Evolutionary conservation across 2,113 vertebrate genomes (phyloP).

Genomic region (Tautogolabrus adspersus): DNA sequence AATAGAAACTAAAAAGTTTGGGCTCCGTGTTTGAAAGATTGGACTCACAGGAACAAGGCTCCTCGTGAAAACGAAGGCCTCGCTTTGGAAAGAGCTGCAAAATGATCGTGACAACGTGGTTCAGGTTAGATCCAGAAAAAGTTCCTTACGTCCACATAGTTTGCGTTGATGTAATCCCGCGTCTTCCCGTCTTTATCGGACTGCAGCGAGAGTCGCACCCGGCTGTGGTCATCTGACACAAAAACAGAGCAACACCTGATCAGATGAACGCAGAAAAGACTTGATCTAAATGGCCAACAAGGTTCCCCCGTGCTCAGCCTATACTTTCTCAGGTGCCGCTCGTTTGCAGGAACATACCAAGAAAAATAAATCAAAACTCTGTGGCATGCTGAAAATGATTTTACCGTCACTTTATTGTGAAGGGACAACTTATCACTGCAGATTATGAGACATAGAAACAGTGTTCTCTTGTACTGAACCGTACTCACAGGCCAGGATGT

Average conservation of each 20-base stretch:
- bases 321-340: no score
- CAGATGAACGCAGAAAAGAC: not conserved
- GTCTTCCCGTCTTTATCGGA: conserved; percentile 88
- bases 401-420: no score
- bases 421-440: no score
- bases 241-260: not conserved
- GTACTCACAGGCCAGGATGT: conserved; percentile 93
- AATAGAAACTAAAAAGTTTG: conserved; percentile 6
- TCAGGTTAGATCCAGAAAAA: not conserved
- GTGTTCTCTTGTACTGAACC: no score
- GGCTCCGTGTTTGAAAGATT: not conserved
- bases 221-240: conserved; percentile 93
- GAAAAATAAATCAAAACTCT: no score
- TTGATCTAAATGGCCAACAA: no score
- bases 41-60: not conserved
- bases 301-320: no score
- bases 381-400: no score
- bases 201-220: conserved; percentile 89
- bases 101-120: no score
- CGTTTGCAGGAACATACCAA: no score
- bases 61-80: conserved; percentile 14
- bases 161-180: conserved; percentile 97
- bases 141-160: conserved; percentile 93
- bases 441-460: no score
- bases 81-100: not conserved